Evolutionary conservation across 2,113 vertebrate genomes (phyloP).

Genomic region (Panurus biarmicus): DNA sequence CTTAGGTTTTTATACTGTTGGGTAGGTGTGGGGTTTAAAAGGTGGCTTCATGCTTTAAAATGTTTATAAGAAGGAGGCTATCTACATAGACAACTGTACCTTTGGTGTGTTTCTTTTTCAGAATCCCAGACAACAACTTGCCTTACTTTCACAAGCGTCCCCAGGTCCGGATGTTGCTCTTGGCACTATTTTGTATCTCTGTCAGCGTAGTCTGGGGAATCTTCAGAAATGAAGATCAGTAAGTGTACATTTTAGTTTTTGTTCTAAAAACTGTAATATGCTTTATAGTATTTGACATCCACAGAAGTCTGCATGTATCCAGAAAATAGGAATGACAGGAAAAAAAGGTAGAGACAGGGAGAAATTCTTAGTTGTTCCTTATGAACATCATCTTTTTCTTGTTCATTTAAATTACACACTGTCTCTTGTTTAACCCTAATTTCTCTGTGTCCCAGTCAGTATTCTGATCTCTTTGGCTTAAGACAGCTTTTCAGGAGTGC

Average conservation of each 20-base stretch:
- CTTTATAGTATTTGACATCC: not conserved
- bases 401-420: not conserved
- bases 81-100: not conserved
- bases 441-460: not conserved
- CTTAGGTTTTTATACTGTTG: not conserved
- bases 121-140: conserved; percentile 85
- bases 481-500: not conserved
- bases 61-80: not conserved
- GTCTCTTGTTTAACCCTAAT: not conserved
- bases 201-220: conserved; percentile 86
- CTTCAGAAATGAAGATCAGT: conserved; percentile 95
- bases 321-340: not conserved
- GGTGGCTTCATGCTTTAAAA: not conserved
- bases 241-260: conserved; percentile 50
- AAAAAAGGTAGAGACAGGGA: not conserved
- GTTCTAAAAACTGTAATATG: not conserved
- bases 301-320: not conserved
- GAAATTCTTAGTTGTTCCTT: not conserved
- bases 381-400: not conserved
- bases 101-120: conserved; percentile 25
- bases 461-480: not conserved
- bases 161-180: conserved; percentile 82
- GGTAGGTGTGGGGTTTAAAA: not conserved
- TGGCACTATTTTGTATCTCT: conserved; percentile 77
- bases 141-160: conserved; percentile 91